Evolutionary conservation across 1,140 invertebrate species (phyloP).

Genomic region (Arion vulgaris): DNA sequence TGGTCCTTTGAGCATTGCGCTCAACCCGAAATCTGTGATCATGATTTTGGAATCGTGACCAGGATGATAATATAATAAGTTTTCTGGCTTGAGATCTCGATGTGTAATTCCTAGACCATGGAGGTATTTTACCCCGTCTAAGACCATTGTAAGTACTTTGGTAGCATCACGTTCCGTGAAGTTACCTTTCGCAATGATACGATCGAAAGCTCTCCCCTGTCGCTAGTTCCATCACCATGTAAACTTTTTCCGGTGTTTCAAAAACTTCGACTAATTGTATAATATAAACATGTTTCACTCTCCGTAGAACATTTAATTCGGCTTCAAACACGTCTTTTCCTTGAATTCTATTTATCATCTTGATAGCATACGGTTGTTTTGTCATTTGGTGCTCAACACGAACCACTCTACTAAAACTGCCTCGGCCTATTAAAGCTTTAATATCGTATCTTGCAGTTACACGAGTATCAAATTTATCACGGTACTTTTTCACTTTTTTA

Average conservation of each 20-base stretch:
- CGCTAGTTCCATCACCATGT: slow-evolving; percentile 95
- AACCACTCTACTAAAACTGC: slow-evolving; percentile 75
- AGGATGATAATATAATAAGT: slow-evolving; percentile 86
- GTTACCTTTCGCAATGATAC: slow-evolving; percentile 92
- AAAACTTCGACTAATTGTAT: slow-evolving; percentile 93
- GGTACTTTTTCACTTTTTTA: slow-evolving; percentile 68
- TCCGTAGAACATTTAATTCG: slow-evolving; percentile 74
- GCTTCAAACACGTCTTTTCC: slow-evolving; percentile 76
- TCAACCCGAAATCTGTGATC: slow-evolving; percentile 96
- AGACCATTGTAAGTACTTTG: slow-evolving; percentile 89
- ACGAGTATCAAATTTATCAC: slow-evolving; percentile 73
- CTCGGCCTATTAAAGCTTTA: slow-evolving; percentile 75
- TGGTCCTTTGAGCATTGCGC: slow-evolving; percentile 82
- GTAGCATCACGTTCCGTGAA: slow-evolving; percentile 94
- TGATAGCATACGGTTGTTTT: slow-evolving; percentile 77
- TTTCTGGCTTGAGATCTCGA: slow-evolving; percentile 99
- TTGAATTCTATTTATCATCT: slow-evolving; percentile 74
- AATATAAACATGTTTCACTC: slow-evolving; percentile 89
- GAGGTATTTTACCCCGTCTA: slow-evolving; percentile 93
- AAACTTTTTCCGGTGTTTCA: slow-evolving; percentile 90
- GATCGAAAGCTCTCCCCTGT: slow-evolving; percentile 98
- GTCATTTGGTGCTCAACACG: slow-evolving; percentile 75
- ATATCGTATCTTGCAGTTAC: slow-evolving; percentile 78
- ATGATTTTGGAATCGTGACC: slow-evolving; percentile 83
- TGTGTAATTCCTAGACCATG: slow-evolving; percentile 96